Evolutionary conservation across 2,113 vertebrate species (phyloP).

Genomic region (Passer montanus): DNA sequence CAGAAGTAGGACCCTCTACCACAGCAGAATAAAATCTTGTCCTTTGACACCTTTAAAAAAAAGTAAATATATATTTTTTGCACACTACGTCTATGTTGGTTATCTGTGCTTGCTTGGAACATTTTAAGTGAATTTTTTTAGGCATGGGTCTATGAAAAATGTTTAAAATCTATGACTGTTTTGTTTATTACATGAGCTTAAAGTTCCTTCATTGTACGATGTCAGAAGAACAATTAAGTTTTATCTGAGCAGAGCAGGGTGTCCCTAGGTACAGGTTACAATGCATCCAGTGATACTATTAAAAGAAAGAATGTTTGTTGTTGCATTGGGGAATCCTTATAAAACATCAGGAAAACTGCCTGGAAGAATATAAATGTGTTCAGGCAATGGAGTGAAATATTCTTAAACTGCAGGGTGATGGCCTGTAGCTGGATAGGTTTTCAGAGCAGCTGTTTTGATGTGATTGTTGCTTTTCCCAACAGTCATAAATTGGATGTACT

Average conservation of each 20-base stretch:
- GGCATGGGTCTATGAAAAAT: not conserved
- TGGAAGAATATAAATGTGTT: constrained; percentile 54
- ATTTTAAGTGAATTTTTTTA: not conserved
- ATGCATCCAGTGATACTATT: constrained; percentile 46
- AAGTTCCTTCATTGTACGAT: constrained; percentile 27
- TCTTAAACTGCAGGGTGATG: constrained; percentile 38
- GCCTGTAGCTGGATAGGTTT: constrained; percentile 26
- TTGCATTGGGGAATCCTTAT: constrained; percentile 61
- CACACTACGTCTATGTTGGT: not conserved
- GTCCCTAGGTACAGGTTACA: constrained; percentile 55
- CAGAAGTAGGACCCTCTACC: not conserved
- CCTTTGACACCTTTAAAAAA: not conserved
- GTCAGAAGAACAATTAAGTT: constrained; percentile 68
- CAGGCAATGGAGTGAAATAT: constrained; percentile 31
- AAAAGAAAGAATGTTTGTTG: constrained; percentile 59
- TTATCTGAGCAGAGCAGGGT: constrained; percentile 61
- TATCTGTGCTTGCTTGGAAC: not conserved
- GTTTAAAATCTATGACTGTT: constrained; percentile 8
- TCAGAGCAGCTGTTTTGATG: constrained; percentile 19
- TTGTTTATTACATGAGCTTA: not conserved
- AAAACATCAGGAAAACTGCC: constrained; percentile 62
- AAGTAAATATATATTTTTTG: not conserved
- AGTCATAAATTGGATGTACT: constrained; percentile 3
- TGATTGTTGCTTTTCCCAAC: not conserved
- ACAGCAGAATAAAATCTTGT: not conserved